Evolutionary conservation across 2,113 vertebrate species (phyloP), one percentile per base, ranked within the genome.

Genomic region (Rhizomys pruinosus): DNA sequence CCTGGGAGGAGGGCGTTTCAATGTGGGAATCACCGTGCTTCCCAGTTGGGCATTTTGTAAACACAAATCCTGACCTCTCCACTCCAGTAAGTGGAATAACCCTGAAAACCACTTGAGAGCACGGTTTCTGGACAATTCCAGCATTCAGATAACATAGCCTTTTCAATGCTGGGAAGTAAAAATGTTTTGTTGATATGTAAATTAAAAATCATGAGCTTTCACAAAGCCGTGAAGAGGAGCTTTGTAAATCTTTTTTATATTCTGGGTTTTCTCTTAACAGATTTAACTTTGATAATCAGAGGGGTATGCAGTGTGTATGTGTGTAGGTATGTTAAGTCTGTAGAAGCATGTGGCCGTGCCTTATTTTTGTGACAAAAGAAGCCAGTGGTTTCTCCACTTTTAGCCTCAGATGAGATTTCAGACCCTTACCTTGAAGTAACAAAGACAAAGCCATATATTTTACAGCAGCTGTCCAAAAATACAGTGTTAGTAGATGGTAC

Each of bases 151-250:
- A 80, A 61, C 55, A 23, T 16, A 71, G 72, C 13, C 84, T 90
- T 78, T 78, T 90, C 80, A 77, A 8, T 84, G 69, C 71, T 69
- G 39, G 39, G 29, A 79, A 84, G 81, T 95, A 74, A 82, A 95
- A 87, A 44, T 90, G 4, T 71, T 92, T 94, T 84, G 39, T 61
- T 64, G 88, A 23, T 55, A 11, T 2, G 23, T 92, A 82, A 97
- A 93, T 87, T 76, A 86, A 93, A n/a, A 88, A 86, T 86, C 44
- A 57, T 9, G 42, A 72, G 47, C 88, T 90, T 89, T 90, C 39
- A 73, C 44, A 68, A 76, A 89, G 73, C 79, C 91, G 27, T 91
- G 92, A 96, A 71, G 81, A 88, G 7, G 52, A 90, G 15, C 80
- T 87, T 87, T 93, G 44, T 94, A 76, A 77, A 73, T 69, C 47